Percentiles rank a stretch among this genome's conserved stretches.
Conservation (phyloP, 2,888 invertebrate genomes). For the Sesamia inferens region DNA sequence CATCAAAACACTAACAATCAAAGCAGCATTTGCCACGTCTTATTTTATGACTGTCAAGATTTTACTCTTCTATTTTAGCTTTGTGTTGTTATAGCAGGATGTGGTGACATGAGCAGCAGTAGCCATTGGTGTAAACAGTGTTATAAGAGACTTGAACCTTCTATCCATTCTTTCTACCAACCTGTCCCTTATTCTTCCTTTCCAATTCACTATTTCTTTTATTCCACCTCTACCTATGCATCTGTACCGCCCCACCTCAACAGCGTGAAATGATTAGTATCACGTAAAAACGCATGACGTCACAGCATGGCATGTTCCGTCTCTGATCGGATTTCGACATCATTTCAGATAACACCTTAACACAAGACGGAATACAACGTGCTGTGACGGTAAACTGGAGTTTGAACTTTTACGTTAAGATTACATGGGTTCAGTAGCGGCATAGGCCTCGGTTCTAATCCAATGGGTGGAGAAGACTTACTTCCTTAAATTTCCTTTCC, state of each 20-base stretch:
- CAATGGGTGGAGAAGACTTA: not conserved
- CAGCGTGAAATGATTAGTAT: not conserved
- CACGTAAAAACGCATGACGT: not conserved
- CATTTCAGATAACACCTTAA: not conserved
- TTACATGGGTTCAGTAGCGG: no score
- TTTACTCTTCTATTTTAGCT: no score
- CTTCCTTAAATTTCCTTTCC: not conserved
- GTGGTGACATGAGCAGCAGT: not conserved
- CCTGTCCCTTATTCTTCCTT: not conserved
- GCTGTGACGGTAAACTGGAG: constrained; percentile 7
- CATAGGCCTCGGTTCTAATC: not conserved
- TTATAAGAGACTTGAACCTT: not conserved
- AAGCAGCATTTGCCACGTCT: not conserved
- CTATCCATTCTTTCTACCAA: not conserved
- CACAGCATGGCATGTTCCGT: constrained; percentile 6
- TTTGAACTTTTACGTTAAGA: not conserved
- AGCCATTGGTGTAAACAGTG: not conserved
- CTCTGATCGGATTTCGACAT: not conserved
- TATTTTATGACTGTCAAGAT: not conserved
- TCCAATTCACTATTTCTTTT: not conserved
- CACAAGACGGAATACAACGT: not conserved
- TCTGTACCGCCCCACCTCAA: not conserved
- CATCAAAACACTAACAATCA: not conserved
- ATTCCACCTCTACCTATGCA: not conserved
- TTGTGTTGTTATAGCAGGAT: no score